Evolutionary conservation across 2,113 vertebrate species (phyloP).

Genomic region (Lutjanus erythropterus): DNA sequence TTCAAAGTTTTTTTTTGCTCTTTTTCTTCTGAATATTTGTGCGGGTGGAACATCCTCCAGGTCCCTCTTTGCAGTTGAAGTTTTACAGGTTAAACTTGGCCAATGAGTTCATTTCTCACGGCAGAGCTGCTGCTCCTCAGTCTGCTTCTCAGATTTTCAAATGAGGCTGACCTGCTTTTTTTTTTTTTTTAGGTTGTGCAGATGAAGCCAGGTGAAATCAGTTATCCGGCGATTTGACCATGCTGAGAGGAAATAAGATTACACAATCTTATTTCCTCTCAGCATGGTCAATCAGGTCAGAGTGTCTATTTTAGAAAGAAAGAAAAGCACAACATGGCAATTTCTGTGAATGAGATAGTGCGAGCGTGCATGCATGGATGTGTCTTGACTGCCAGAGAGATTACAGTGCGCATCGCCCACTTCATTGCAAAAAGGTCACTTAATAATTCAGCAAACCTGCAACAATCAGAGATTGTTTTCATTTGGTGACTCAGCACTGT

Average conservation of each 20-base stretch:
- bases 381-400: background rate
- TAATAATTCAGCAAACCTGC: constrained; percentile 36
- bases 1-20: background rate
- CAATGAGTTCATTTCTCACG: background rate
- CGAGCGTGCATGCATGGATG: background rate
- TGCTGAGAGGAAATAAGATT: background rate
- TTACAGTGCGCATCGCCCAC: background rate
- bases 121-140: background rate
- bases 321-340: background rate
- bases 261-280: no score
- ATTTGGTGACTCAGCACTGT: background rate
- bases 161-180: background rate
- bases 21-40: background rate
- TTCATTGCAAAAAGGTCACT: constrained; percentile 18
- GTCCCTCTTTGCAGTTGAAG: background rate
- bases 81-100: constrained; percentile 3
- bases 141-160: background rate
- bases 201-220: background rate
- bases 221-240: background rate
- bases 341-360: background rate
- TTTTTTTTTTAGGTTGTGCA: background rate
- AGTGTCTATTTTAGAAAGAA: background rate
- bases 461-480: constrained; percentile 2
- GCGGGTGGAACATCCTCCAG: background rate
- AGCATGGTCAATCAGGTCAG: no score